These are phyloP conservation scores for Amblyraja radiata DNA, from an alignment of 2,797 vertebrate species.

Conservation along the genomic window DNA sequence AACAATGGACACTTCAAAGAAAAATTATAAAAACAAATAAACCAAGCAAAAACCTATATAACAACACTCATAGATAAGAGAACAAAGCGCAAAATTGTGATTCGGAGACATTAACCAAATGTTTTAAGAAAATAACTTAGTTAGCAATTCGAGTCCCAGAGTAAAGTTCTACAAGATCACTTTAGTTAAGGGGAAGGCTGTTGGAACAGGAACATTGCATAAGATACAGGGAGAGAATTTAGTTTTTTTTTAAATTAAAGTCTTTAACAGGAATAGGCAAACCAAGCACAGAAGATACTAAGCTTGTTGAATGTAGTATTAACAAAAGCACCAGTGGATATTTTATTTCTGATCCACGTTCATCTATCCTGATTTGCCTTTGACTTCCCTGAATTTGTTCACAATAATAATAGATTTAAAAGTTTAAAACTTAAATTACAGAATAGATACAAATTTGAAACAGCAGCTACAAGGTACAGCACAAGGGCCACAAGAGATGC, in stretches of 20 bases:
- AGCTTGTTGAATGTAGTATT: neutral
- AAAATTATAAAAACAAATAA: too few species aligned
- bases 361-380: neutral
- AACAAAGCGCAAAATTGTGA: too few species aligned
- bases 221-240: neutral
- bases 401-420: neutral
- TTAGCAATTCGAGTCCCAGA: neutral
- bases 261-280: neutral
- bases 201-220: neutral
- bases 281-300: neutral
- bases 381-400: neutral
- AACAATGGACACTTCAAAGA: too few species aligned
- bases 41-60: too few species aligned
- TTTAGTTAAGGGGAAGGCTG: neutral
- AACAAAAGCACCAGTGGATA: neutral
- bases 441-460: neutral
- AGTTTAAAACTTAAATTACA: neutral
- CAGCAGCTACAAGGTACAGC: neutral
- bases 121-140: neutral
- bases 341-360: neutral
- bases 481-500: neutral
- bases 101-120: neutral
- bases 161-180: neutral
- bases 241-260: neutral
- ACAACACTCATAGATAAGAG: too few species aligned